Percentiles rank a stretch among this genome's conserved stretches.
phyloP scores from a whole-genome alignment of 1,140 invertebrate genomes.

The Drosophila pseudoobscura region DNA sequence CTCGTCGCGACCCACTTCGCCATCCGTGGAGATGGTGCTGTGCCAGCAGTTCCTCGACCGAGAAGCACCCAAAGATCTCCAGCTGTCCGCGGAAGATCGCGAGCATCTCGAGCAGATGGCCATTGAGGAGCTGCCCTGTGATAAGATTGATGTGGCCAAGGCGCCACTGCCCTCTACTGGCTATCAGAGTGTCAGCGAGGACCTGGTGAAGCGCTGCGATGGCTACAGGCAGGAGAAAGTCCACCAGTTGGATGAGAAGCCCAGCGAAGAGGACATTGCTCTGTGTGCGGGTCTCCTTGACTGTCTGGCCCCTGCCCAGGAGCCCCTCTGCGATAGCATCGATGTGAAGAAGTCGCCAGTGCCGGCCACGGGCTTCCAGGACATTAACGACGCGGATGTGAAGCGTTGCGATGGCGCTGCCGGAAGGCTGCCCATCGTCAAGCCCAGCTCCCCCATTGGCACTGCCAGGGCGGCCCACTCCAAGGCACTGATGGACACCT shows the following conservation, averaged over 20 bases:
- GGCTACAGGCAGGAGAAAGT: constrained; percentile 20
- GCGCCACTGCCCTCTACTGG: constrained; percentile 64
- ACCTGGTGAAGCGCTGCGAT: constrained; percentile 58
- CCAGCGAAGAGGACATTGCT: constrained; percentile 60
- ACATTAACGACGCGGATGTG: constrained; percentile 61
- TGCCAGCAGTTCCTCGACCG: constrained; percentile 56
- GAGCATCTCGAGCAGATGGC: constrained; percentile 50
- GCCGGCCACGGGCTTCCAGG: constrained; percentile 68
- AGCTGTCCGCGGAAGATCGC: constrained; percentile 49
- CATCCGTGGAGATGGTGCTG: constrained; percentile 47
- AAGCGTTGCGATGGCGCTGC: constrained; percentile 52
- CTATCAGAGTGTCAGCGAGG: constrained; percentile 52
- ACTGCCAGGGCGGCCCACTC: constrained; percentile 70
- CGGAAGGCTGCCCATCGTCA: constrained; percentile 14
- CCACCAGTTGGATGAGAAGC: constrained; percentile 13
- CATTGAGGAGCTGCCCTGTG: constrained; percentile 62
- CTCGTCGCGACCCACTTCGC: constrained; percentile 65
- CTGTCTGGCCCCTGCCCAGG: constrained; percentile 67
- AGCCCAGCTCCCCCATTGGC: constrained; percentile 64
- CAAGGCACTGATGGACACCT: constrained; percentile 73
- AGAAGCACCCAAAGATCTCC: constrained; percentile 41
- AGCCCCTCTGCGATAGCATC: constrained; percentile 63
- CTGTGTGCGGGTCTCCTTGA: constrained; percentile 57
- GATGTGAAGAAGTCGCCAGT: constrained; percentile 60
- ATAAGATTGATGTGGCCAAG: constrained; percentile 67